Percentiles rank a stretch among this genome's conserved stretches.
These are phyloP conservation scores for Turdus rufiventris DNA, from an alignment of 2,113 vertebrate genomes.

Conservation along the genomic window DNA sequence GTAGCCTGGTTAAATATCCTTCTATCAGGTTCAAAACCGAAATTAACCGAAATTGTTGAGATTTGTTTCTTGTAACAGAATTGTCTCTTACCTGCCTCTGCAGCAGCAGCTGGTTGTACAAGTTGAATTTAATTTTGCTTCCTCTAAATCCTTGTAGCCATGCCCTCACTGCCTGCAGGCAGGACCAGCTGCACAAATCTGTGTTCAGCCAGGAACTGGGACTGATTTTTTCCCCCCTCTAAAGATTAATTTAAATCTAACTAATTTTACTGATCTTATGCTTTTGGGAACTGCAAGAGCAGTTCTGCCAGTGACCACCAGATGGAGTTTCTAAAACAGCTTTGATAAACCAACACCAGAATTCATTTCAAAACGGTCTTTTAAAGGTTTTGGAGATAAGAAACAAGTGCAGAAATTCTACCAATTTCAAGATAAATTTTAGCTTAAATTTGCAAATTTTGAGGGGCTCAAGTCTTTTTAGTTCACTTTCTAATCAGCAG, in stretches of 20 bases:
- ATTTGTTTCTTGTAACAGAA: not conserved
- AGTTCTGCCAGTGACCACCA: slow-evolving; percentile 40
- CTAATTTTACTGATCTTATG: not conserved
- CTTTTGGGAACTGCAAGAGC: not conserved
- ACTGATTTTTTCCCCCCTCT: too few relatives aligned
- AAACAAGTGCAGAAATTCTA: not conserved
- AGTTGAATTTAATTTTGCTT: not conserved
- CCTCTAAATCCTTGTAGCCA: not conserved
- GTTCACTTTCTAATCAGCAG: not conserved
- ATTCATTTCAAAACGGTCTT: not conserved
- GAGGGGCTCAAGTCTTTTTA: not conserved
- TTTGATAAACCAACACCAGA: not conserved
- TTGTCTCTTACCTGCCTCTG: not conserved
- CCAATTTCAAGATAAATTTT: not conserved
- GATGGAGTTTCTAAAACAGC: slow-evolving; percentile 38
- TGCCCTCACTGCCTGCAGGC: not conserved
- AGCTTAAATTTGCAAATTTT: not conserved
- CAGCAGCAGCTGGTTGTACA: not conserved
- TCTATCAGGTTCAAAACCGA: not conserved
- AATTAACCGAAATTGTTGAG: not conserved
- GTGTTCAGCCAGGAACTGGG: not conserved
- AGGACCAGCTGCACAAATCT: not conserved
- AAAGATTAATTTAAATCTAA: not conserved
- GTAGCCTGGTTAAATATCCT: not conserved
- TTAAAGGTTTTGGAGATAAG: not conserved